phyloP scores from a whole-genome alignment of 64 coral and sea anemone species.

The Anthopleura sola region DNA sequence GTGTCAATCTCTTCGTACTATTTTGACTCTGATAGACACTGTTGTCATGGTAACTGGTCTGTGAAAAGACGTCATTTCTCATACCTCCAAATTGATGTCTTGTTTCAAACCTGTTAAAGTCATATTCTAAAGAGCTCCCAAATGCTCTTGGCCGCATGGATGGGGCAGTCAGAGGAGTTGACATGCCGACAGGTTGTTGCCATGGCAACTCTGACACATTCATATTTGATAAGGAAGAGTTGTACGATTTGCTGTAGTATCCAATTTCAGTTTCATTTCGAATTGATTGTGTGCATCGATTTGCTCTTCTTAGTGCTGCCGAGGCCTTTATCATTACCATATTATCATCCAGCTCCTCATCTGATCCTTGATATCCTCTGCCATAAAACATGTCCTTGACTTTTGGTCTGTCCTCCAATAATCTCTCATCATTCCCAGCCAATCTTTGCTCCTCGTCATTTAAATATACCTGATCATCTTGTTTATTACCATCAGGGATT shows the following conservation, averaged over 20 bases:
- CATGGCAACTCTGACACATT: slow-evolving; percentile 38
- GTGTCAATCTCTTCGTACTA: background rate
- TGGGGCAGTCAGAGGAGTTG: slow-evolving; percentile 26
- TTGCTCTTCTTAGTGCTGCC: slow-evolving; percentile 45
- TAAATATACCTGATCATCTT: background rate
- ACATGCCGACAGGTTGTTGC: slow-evolving; percentile 50
- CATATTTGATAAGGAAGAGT: slow-evolving; percentile 36
- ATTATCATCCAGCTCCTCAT: slow-evolving; percentile 35
- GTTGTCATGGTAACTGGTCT: background rate
- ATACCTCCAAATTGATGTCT: background rate
- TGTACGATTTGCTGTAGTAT: background rate
- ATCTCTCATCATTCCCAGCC: background rate
- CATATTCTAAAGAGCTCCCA: slow-evolving; percentile 15
- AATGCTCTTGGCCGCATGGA: background rate
- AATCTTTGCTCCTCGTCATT: background rate
- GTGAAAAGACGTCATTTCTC: background rate
- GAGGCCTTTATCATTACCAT: slow-evolving; percentile 35
- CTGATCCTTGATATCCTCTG: background rate
- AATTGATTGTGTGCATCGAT: background rate
- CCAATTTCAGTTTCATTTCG: background rate
- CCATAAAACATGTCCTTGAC: background rate
- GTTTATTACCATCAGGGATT: background rate
- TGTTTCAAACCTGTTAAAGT: background rate
- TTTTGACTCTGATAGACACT: background rate
- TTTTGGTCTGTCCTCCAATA: background rate